Evolutionary conservation across 2,888 invertebrate species (phyloP), one percentile per base, ranked within the genome.

Genomic region (Aleiodes leptofemur): DNA sequence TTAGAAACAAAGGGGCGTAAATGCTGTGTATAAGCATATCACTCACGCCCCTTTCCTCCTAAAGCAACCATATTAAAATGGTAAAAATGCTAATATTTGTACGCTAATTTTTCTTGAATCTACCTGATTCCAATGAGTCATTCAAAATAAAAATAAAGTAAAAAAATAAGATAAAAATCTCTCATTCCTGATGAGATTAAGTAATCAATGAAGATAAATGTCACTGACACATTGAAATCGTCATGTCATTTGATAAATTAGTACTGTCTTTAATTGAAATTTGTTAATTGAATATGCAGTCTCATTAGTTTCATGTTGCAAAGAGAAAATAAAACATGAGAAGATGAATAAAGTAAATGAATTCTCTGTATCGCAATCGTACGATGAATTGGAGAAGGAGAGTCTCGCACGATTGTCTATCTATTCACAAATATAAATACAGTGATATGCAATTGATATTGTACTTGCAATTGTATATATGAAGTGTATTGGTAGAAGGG

Each of bases 391-490:
- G 38, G 61, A 61, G 23, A 23, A 61, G 6, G 61, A 59, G 61
- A 29, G 57, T 14, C 8, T n/a, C 61, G 14, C 16, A 16, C 43
- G 14, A 38, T 43, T 43, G 38, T 1, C n/a, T 34, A 34, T 31
- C 34, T 23, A 51, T 9, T 23, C n/a, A 31, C 4, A 11, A 55
- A 31, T 9, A 69, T 55, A 43, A 53, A 69, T 69, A 55, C 34
- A 69, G 16, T 29, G 34, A 69, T 55, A 38, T 69, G 55, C 23
- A 69, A 23, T 69, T 31, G 50, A 69, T 69, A 53, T 69, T 31
- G 14, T 8, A 57, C 31, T 57, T 23, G n/a, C 34, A 9, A n/a
- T 11, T 61, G 38, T 61, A n/a, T 61, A 38, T 38, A 23, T 23
- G 38, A 38, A 38, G 8, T 38, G 5, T 8, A 38, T 38, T 38